phyloP scores from a whole-genome alignment of 2,888 invertebrate genomes.

The Gasteruption jaculator region DNA sequence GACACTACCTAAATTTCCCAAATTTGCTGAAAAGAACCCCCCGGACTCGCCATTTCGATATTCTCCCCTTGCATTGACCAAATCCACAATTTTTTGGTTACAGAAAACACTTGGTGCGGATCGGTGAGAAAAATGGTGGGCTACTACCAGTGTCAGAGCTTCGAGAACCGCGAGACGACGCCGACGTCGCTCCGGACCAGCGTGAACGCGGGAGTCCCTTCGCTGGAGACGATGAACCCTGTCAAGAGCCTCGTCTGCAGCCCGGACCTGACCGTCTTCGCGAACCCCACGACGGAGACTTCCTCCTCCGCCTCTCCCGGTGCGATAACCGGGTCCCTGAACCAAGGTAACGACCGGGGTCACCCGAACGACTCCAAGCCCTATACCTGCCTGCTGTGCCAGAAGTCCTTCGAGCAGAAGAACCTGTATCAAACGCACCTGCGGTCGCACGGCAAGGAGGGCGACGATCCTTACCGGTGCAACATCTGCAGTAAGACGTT shows the following conservation, averaged over 20 bases:
- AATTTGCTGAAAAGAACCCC: too few relatives aligned
- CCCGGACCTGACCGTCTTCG: constrained; percentile 56
- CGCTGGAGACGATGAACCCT: constrained; percentile 30
- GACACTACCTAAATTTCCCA: too few relatives aligned
- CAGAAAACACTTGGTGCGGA: constrained; percentile 19
- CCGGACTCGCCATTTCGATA: too few relatives aligned
- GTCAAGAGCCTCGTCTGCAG: constrained; percentile 60
- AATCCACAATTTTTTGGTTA: constrained; percentile 12
- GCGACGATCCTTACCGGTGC: constrained; percentile 76
- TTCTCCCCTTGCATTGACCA: too few relatives aligned
- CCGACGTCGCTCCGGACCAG: constrained; percentile 26
- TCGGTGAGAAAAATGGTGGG: constrained; percentile 33
- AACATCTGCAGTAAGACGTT: constrained; percentile 89
- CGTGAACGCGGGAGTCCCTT: constrained; percentile 19
- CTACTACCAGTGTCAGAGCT: constrained; percentile 36
- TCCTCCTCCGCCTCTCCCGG: constrained; percentile 17
- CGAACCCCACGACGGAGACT: constrained; percentile 28
- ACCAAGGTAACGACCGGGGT: constrained; percentile 23
- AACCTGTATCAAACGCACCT: constrained; percentile 70
- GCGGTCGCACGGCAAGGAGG: constrained; percentile 61
- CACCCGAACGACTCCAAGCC: constrained; percentile 48
- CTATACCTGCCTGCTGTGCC: constrained; percentile 67
- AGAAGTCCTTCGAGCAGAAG: constrained; percentile 70
- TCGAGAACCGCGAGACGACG: constrained; percentile 28
- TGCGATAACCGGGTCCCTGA: constrained; percentile 13